phyloP scores from a whole-genome alignment of 1,140 invertebrate species.

The Lutraria rhynchaena region DNA sequence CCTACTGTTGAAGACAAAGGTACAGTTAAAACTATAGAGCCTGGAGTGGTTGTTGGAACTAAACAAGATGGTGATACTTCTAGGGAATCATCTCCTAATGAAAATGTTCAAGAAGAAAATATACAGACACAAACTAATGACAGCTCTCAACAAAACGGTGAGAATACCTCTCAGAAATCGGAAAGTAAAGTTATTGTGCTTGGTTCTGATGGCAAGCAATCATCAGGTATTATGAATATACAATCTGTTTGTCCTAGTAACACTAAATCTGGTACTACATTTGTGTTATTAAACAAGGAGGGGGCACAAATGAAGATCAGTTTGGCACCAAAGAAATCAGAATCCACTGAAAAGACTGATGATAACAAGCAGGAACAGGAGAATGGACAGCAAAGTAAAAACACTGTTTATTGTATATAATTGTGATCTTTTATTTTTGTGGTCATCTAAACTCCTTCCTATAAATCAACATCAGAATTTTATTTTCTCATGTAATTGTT shows the following conservation, averaged over 20 bases:
- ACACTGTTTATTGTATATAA: too few relatives aligned
- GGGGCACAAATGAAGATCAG: conserved; percentile 77
- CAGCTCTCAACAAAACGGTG: conserved; percentile 16
- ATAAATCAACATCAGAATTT: too few relatives aligned
- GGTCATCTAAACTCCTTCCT: too few relatives aligned
- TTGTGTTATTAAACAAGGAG: conserved; percentile 76
- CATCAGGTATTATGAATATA: conserved; percentile 67
- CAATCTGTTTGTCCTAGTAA: conserved; percentile 65
- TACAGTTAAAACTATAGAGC: conserved; percentile 59
- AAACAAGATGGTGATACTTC: conserved; percentile 19
- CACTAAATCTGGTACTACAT: conserved; percentile 64
- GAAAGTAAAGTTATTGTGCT: conserved; percentile 57
- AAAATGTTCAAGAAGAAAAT: background rate
- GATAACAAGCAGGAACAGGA: conserved; percentile 43
- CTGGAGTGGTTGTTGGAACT: conserved; percentile 16
- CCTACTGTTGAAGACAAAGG: conserved; percentile 31
- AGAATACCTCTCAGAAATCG: conserved; percentile 13
- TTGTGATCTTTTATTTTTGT: too few relatives aligned
- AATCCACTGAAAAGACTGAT: conserved; percentile 51
- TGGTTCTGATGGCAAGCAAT: conserved; percentile 56
- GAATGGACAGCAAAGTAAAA: conserved; percentile 25
- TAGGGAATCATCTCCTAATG: conserved; percentile 36
- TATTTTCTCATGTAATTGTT: too few relatives aligned
- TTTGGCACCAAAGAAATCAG: conserved; percentile 65
- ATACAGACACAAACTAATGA: conserved; percentile 3